phyloP scores from a whole-genome alignment of 2,113 vertebrate species.

The Cyanoramphus novaezelandiae region DNA sequence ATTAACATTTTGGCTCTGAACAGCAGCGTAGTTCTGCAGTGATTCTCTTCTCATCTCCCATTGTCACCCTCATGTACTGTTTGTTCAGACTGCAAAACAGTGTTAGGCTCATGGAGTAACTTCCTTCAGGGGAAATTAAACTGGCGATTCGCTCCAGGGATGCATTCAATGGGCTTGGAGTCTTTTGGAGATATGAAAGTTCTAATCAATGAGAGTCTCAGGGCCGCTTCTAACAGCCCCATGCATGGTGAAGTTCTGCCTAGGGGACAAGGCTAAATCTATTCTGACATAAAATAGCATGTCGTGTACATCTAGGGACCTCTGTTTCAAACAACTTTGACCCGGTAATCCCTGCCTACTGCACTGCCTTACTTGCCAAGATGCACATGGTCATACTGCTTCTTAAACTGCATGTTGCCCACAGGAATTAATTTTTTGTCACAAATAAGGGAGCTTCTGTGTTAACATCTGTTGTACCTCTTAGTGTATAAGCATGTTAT shows the following conservation, averaged over 20 bases:
- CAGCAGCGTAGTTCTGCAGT: not conserved
- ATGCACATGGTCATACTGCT: accelerated
- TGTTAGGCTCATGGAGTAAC: not conserved
- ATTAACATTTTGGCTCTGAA: not conserved
- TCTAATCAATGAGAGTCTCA: not conserved
- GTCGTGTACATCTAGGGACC: accelerated
- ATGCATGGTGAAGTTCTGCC: accelerated
- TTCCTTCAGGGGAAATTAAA: not conserved
- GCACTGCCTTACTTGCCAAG: not conserved
- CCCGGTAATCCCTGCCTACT: not conserved
- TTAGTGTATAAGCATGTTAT: not conserved
- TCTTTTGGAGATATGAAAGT: not conserved
- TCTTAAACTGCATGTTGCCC: not conserved
- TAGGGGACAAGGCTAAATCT: not conserved
- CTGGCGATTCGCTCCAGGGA: not conserved
- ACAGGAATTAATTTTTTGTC: not conserved
- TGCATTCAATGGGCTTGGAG: accelerated
- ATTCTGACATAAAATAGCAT: not conserved
- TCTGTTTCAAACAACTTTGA: accelerated
- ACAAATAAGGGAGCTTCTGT: not conserved
- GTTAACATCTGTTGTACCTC: not conserved
- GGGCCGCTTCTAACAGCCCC: not conserved
- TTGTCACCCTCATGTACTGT: not conserved
- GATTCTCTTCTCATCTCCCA: not conserved
- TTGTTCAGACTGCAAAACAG: not conserved